phyloP scores from a whole-genome alignment of 2,888 invertebrate species.

The Philereme transversata region DNA sequence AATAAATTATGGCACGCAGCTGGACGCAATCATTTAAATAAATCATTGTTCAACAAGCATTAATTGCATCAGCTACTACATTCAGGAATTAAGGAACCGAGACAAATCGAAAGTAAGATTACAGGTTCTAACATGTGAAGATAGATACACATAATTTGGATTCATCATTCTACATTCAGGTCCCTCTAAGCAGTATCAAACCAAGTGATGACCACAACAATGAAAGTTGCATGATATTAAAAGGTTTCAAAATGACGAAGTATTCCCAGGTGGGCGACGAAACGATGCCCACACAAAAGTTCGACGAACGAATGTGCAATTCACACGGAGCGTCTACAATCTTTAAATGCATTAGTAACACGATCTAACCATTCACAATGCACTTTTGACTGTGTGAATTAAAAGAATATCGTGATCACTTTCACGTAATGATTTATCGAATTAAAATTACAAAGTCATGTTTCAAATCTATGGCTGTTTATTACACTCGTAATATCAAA shows the following conservation, averaged over 20 bases:
- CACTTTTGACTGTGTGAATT: conserved; percentile 38
- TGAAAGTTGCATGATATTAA: conserved; percentile 6
- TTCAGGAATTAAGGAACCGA: conserved; percentile 14
- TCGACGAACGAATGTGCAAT: conserved; percentile 33
- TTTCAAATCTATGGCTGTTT: conserved; percentile 36
- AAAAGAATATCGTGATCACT: conserved; percentile 47
- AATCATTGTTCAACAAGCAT: conserved; percentile 29
- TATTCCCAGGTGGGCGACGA: conserved; percentile 42
- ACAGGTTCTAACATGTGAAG: background rate
- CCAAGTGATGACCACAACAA: conserved; percentile 11
- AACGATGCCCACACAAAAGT: conserved; percentile 35
- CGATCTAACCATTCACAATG: conserved; percentile 35
- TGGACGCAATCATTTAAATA: conserved; percentile 33
- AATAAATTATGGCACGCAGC: conserved; percentile 35
- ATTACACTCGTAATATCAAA: conserved; percentile 25
- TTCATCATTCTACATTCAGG: background rate
- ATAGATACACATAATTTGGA: background rate
- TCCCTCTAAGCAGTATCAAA: background rate
- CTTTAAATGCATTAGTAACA: conserved; percentile 35
- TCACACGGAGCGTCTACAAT: conserved; percentile 37
- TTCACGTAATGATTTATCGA: conserved; percentile 51
- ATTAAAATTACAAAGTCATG: conserved; percentile 39
- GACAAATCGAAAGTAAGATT: conserved; percentile 8
- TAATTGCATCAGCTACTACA: conserved; percentile 4
- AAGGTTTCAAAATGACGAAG: conserved; percentile 28